Base-by-base conservation (phyloP, 1,140 invertebrate genomes). In the Trichogramma pretiosum region DNA sequence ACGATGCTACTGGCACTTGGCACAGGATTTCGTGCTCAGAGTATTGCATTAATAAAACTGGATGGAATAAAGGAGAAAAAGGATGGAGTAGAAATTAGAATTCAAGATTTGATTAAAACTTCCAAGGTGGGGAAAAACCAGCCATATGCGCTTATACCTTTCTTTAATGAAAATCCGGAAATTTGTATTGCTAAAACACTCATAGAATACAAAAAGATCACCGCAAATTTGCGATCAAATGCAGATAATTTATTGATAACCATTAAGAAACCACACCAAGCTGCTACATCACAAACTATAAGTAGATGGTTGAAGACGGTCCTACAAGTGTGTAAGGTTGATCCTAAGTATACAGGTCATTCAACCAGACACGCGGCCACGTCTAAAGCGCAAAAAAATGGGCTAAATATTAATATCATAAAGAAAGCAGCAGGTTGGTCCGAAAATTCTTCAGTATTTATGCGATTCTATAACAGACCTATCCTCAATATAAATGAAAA, bases 21-120 rank as follows among this genome's bases (percentile, higher is more conserved):
- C 36, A 49, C 48, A 1, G 48, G 48, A 2, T 49, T 51, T 10
- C 14, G 53, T 7, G 22, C 43, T n/a, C 53, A 39, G 14, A 3
- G 19, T 5, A 28, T 51, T 14, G 48, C 38, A 22, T 35, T 38
- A 11, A 54, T 51, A 32, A 17, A 19, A 23, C 30, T 54, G 19
- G 13, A 14, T 1, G 19, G 30, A 16, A 14, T 42, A 3, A 42
- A 23, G 24, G 5, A 3, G 34, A 8, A 1, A 13, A 35, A n/a
- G 24, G 13, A 2, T 3, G 33, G 30, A 2, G 32, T 44, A 13
- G 32, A 44, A 34, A 35, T 35, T 7, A 44, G 18, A 32, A 48
- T 48, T 22, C 13, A n/a, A 2, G 46, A 39, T 17, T 10, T 11
- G 2, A 23, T 40, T 3, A 48, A 48, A 33, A 40, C 35, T 14